phyloP scores from a whole-genome alignment of 2,888 invertebrate genomes.

The Hypsopygia costalis region DNA sequence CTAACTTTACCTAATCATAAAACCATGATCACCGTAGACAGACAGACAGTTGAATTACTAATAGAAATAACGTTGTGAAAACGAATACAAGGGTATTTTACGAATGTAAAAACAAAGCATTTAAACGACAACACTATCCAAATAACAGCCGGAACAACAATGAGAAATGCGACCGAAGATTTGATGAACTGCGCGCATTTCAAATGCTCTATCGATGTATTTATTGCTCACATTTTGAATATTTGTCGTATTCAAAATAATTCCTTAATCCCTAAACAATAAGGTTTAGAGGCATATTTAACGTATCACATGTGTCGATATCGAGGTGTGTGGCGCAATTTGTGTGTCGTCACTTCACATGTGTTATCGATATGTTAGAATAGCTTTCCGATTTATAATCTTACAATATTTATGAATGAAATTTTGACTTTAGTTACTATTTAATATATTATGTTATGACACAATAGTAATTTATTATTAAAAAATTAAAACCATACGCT shows the following conservation, averaged over 20 bases:
- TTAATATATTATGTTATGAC: neutral
- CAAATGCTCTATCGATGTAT: constrained; percentile 59
- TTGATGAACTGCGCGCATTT: constrained; percentile 62
- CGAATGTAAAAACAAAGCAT: neutral
- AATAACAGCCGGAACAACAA: constrained; percentile 41
- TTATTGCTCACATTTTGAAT: constrained; percentile 38
- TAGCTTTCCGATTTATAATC: constrained; percentile 28
- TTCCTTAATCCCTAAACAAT: constrained; percentile 20
- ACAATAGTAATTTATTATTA: too few species aligned
- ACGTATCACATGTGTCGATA: constrained; percentile 38
- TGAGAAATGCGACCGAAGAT: constrained; percentile 65
- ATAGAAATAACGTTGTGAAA: too few species aligned
- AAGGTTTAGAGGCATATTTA: constrained; percentile 14
- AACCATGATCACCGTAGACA: too few species aligned
- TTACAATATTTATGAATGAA: constrained; percentile 14
- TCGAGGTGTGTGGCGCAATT: constrained; percentile 51
- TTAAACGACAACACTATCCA: constrained; percentile 30
- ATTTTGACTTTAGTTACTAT: constrained; percentile 1
- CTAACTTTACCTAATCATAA: too few species aligned
- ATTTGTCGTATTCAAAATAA: constrained; percentile 15
- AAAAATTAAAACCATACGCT: too few species aligned
- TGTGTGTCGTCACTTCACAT: constrained; percentile 57
- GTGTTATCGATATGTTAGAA: constrained; percentile 39
- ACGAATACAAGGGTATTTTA: too few species aligned
- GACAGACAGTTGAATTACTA: too few species aligned